Base-by-base conservation (phyloP, 2,797 vertebrate genomes). In the Pseudochirops corinnae region DNA sequence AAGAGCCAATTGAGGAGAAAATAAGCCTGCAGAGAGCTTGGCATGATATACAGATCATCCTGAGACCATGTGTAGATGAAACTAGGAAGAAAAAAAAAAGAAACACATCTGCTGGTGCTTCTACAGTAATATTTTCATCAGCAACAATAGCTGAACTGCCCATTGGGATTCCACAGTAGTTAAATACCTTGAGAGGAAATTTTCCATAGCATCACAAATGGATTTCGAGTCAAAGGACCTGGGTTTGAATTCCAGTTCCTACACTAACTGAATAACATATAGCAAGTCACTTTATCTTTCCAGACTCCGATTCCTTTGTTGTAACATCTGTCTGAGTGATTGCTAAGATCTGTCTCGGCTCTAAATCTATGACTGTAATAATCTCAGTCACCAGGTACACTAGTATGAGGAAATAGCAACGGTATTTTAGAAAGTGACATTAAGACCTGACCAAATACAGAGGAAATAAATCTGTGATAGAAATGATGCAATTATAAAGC, bases 1-100 rank as follows among this genome's bases (percentile, higher is more conserved):
- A 87, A 46, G 46, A 87, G 74, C 39, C 74, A 87, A 87, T 87
- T 87, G 74, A 87, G 74, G 74, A 87, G 74, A 87, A 87, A 87
- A 46, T 87, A 87, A 87, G 21, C 74, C 74, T 50, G 74, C 74
- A 87, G 74, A 87, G 74, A 87, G 21, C 67, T 39, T 82, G n/a
- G 67, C 74, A 87, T 87, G 39, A 87, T 87, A 87, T 18, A 50
- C 39, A 50, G 74, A 50, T 87, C 74, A 87, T 87, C 74, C 74
- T 87, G 74, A 87, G 39, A 87, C 39, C 10, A 87, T 46, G 50
- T 87, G 74, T 87, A 87, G 10, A 87, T 50, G 74, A 87, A 87
- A 87, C 74, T 74, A 87, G 24, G 74, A 87, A 39, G 60, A 16
- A 0, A 18, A 39, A 74, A 74, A 46, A 50, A 50, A 21, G 24